Evolutionary conservation across 2,888 invertebrate genomes (phyloP), one percentile per base, ranked within the genome.

Genomic region (Cacoxenus indagator): DNA sequence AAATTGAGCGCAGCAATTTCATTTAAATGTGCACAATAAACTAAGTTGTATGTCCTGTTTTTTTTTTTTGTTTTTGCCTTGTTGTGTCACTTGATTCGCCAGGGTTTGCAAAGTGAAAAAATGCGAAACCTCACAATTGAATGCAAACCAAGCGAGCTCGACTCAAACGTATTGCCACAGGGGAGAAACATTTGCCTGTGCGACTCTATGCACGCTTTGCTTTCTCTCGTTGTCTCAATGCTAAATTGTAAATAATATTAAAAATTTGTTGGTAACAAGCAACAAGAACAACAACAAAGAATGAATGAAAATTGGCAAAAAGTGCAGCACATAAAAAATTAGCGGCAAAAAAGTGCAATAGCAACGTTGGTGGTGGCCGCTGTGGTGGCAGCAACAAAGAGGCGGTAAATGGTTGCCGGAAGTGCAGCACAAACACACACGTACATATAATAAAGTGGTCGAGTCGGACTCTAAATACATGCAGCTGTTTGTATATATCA

Each of bases 11-110:
- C 82, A 78, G 80, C 82, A 81, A 82, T 82, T 82, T 81, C 75
- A 78, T 80, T 80, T 80, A 80, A 80, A 82, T 80, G 82, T 78
- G 82, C 81, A 82, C 82, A 82, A 77, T 80, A 80, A 80, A 82
- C 80, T 77, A 75, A 82, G 78, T 76, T 78, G n/a, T 29, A 57
- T 57, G 5, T 29, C n/a, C 26, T n/a, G n/a, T n/a, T n/a, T n/a
- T n/a, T n/a, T n/a, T n/a, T n/a, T n/a, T n/a, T n/a, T n/a, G n/a
- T n/a, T n/a, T n/a, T n/a, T n/a, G n/a, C n/a, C n/a, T n/a, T n/a
- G n/a, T n/a, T n/a, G n/a, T n/a, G n/a, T n/a, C n/a, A n/a, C n/a
- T n/a, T n/a, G n/a, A n/a, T n/a, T n/a, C n/a, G n/a, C n/a, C n/a
- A n/a, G n/a, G n/a, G n/a, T n/a, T n/a, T n/a, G n/a, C n/a, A n/a